A percentile compares a stretch with the other conserved stretches of the same genome.
These are phyloP conservation scores for Pristionchus entomophagus DNA, from an alignment of 2,888 invertebrate genomes.

Conservation along the genomic window DNA sequence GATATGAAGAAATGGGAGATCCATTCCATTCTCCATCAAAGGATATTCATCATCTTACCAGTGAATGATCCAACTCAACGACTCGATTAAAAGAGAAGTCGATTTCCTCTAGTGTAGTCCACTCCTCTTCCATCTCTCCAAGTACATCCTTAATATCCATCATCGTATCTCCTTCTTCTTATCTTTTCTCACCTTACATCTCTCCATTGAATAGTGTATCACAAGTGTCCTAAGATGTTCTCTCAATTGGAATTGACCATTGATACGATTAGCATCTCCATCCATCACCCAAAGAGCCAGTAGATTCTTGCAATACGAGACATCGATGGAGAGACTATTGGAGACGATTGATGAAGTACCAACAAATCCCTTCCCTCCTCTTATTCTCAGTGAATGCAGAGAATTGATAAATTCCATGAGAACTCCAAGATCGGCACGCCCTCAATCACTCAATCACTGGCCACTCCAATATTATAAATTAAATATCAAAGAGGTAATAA, in stretches of 20 bases:
- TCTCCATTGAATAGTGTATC: conserved; percentile 83
- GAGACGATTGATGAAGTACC: conserved; percentile 89
- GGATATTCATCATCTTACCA: too few relatives aligned
- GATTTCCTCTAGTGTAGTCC: conserved; percentile 80
- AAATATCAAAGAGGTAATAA: too few relatives aligned
- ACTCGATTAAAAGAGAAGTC: conserved; percentile 88
- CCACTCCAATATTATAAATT: too few relatives aligned
- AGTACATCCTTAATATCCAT: too few relatives aligned
- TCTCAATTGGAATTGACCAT: conserved; percentile 78
- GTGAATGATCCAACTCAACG: conserved; percentile 86
- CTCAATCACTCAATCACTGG: not conserved
- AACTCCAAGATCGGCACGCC: conserved; percentile 10
- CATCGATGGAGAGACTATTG: conserved; percentile 86
- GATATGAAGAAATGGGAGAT: not conserved
- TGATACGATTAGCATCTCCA: conserved; percentile 74
- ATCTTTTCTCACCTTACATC: conserved; percentile 49
- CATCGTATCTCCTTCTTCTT: not conserved
- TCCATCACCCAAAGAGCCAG: conserved; percentile 80
- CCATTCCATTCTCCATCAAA: not conserved
- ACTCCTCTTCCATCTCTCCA: conserved; percentile 58
- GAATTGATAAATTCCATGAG: conserved; percentile 44
- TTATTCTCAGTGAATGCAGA: conserved; percentile 6
- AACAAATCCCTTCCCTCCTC: conserved; percentile 83
- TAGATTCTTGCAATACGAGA: conserved; percentile 88
- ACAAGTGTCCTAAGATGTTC: conserved; percentile 82